Evolutionary conservation across 2,888 invertebrate genomes (phyloP), one percentile per base, ranked within the genome.

Genomic region (Pecten maximus): DNA sequence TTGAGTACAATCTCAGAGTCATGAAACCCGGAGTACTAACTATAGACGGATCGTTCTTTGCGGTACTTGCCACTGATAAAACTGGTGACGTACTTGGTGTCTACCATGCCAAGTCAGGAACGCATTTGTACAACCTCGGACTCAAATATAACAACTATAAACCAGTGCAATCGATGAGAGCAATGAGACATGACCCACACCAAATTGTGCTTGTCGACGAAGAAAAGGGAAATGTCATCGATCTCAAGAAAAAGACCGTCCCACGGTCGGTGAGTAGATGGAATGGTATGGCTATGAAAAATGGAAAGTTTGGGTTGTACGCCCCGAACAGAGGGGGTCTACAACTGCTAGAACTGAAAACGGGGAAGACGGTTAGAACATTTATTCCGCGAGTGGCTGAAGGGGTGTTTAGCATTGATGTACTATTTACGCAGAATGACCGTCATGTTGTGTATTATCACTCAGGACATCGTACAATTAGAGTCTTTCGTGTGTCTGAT

Each of bases 361-460:
- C 98, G 95, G 99, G 99, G 0, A 98, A 98, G 88, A 98, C 98
- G 0, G 98, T 98, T 0, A 98, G 98, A 96, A 99, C 98, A 0
- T 98, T 99, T 93, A 99, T 99, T 93, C 98, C 98, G 1, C 96
- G 96, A 91, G 97, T 99, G 0, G 99, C 99, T 0, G 99, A 99
- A 96, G 99, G 99, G 0, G 99, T 99, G 0, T 99, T 99, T 97
- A 99, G 98, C 2, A 99, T 99, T 39, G 98, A 99, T 93, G 95
- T 95, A 6, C 98, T 98, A 97, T 99, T 99, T 97, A 99, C 99
- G 91, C 98, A 98, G 93, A 98, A 98, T 2, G 99, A 99, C 94
- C 98, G 98, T 95, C 99, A 99, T 95, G 99, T 99, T 2, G 97
- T 99, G 89, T 99, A 99, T 96, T 99, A 99, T 96, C 99, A 99